Conservation (phyloP, 2,113 vertebrate species). For the Macrotis lagotis region DNA sequence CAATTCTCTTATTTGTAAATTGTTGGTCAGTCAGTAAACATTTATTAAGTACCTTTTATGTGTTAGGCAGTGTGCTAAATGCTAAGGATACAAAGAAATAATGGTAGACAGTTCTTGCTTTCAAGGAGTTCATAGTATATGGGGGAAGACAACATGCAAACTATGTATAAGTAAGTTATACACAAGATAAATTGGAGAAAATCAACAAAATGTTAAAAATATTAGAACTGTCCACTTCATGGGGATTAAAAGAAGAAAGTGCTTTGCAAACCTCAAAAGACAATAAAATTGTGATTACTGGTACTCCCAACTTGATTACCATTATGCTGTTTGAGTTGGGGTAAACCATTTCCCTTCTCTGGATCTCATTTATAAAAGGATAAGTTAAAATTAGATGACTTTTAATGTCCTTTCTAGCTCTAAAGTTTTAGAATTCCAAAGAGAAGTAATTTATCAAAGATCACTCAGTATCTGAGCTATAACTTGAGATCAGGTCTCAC, state of each 20-base stretch:
- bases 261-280: background rate
- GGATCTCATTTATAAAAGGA: background rate
- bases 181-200: background rate
- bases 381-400: background rate
- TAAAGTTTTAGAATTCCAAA: background rate
- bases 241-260: background rate
- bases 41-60: background rate
- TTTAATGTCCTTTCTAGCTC: background rate
- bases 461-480: background rate
- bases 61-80: background rate
- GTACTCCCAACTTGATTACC: background rate
- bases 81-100: background rate
- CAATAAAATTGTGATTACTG: background rate
- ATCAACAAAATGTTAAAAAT: background rate
- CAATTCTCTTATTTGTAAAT: background rate
- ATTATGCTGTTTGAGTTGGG: background rate
- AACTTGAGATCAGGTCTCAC: background rate
- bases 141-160: background rate
- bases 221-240: background rate
- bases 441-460: background rate
- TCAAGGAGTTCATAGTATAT: background rate
- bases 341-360: background rate
- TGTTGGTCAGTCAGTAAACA: background rate
- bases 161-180: background rate
- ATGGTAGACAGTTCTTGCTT: background rate